Base-by-base conservation (phyloP, 2,888 invertebrate genomes). In the Hylaea fasciaria region DNA sequence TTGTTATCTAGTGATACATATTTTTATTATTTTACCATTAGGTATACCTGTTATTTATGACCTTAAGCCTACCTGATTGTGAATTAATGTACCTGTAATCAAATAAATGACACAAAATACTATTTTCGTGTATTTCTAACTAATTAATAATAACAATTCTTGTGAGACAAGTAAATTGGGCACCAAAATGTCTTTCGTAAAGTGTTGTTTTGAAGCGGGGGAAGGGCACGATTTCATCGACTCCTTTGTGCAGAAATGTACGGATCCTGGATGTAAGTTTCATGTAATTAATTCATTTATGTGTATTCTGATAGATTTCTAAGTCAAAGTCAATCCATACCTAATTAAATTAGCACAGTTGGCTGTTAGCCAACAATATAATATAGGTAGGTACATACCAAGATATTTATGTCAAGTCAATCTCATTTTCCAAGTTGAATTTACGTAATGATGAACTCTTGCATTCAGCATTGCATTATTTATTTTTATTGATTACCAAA, bases 241-340 rank as follows among this genome's bases (percentile, higher is more conserved):
- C 74, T 94, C 95, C 16, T 94, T 96, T 74, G 93, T 95, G 43
- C 95, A 95, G 86, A 96, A 96, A 91, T 96, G 96, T 83, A 95
- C 96, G 46, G 96, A 96, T 87, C 95, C 96, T 58, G 94, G 95
- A 78, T 96, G 96, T 96, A 93, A 96, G 96, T 96, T 89, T 49
- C 49, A 12, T 39, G 10, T 39, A 17, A 11, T 29, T 14, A 14
- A 14, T 16, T 45, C 39, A 29, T 14, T 50, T 14, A 40, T 14
- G 7, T 32, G 44, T 7, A 10, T 14, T n/a, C n/a, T n/a, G n/a
- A n/a, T 12, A 13, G 10, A 10, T 49, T 28, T 39, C 9, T 17
- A 12, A 35, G 48, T 49, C 13, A 53, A 52, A 40, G 40, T 60
- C 49, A 64, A 64, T 48, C 17, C 32, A 57, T 9, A 32, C 44